Percentiles rank a stretch among this genome's conserved stretches.
phyloP scores from a whole-genome alignment of 2,888 invertebrate species.

The Torymus aiolomorphi region DNA sequence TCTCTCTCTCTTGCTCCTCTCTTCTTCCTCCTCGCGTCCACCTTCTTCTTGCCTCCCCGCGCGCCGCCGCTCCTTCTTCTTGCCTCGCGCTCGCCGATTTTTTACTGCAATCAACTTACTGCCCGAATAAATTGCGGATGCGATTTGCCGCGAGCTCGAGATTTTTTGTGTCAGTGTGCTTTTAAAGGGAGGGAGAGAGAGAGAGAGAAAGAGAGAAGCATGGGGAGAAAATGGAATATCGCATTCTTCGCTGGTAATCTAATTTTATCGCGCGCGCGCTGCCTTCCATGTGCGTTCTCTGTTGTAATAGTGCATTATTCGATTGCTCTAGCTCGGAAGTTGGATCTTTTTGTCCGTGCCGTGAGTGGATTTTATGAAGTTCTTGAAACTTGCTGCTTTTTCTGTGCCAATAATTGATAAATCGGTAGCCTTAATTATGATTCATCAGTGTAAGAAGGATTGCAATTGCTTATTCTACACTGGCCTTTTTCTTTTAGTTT shows the following conservation, averaged over 20 bases:
- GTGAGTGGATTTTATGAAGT: no score
- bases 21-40: no score
- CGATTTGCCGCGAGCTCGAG: conserved; percentile 47
- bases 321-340: not conserved
- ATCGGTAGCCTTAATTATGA: no score
- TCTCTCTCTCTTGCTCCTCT: not conserved
- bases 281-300: not conserved
- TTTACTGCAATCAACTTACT: conserved; percentile 52
- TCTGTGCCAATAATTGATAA: no score
- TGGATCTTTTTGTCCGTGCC: not conserved
- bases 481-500: no score
- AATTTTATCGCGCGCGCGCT: conserved; percentile 32
- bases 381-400: no score
- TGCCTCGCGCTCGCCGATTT: conserved; percentile 10
- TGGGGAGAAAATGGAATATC: conserved; percentile 48
- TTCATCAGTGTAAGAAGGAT: no score
- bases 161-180: conserved; percentile 47
- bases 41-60: no score
- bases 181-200: conserved; percentile 28
- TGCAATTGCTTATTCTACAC: no score
- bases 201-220: no score
- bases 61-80: not conserved
- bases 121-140: conserved; percentile 54
- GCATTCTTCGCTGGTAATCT: conserved; percentile 48
- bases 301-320: not conserved